These are phyloP conservation scores for Listrodromus nycthemerus DNA, from an alignment of 2,888 invertebrate species.

Conservation along the genomic window DNA sequence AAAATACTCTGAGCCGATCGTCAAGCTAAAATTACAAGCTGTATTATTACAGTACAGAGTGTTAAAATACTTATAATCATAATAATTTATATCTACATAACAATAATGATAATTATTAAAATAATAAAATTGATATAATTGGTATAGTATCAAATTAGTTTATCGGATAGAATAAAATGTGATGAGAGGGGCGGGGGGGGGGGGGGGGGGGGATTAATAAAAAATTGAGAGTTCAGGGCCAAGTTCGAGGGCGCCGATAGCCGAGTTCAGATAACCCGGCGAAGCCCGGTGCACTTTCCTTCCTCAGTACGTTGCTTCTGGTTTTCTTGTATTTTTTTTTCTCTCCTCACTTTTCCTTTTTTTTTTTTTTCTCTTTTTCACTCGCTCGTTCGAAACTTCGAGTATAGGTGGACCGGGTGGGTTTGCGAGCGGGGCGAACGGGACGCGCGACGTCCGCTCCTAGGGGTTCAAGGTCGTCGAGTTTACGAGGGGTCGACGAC, in stretches of 20 bases:
- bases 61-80: too few species aligned
- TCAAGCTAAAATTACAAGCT: too few species aligned
- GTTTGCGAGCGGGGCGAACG: constrained; percentile 40
- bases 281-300: constrained; percentile 14
- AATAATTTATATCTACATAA: too few species aligned
- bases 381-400: constrained; percentile 20
- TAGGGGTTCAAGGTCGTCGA: constrained; percentile 69
- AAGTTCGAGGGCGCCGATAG: constrained; percentile 53
- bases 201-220: background rate
- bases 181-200: too few species aligned
- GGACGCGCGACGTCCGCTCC: constrained; percentile 58
- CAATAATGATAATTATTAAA: too few species aligned
- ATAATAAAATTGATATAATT: background rate
- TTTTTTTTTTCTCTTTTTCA: constrained; percentile 38
- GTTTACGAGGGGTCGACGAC: constrained; percentile 62
- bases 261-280: constrained; percentile 53
- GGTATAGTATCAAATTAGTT: background rate
- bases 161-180: background rate
- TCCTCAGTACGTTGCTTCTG: constrained; percentile 36
- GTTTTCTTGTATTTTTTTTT: constrained; percentile 24
- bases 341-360: constrained; percentile 27
- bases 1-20: too few species aligned
- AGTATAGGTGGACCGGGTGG: constrained; percentile 12
- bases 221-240: constrained; percentile 56
- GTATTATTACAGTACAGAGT: too few species aligned